Percentiles rank a stretch among this genome's conserved stretches.
These are phyloP conservation scores for Tylochromis polylepis DNA, from an alignment of 2,113 vertebrate genomes.

Conservation along the genomic window DNA sequence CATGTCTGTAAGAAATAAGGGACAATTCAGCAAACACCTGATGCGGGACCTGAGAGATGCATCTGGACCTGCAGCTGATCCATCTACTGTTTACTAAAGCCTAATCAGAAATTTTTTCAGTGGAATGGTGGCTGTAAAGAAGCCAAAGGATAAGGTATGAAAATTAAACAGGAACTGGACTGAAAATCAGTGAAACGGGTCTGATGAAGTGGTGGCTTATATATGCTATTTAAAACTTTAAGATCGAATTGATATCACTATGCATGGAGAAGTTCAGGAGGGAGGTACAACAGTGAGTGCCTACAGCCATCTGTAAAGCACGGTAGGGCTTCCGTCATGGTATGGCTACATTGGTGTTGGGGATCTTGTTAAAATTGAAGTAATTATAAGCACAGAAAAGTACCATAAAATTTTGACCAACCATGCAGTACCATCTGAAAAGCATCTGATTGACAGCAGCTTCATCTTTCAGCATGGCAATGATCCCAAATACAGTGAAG, in stretches of 20 bases:
- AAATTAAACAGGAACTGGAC: not conserved
- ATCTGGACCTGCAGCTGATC: not conserved
- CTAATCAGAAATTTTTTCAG: not conserved
- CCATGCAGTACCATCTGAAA: not conserved
- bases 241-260: not conserved
- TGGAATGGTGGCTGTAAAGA: not conserved
- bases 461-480: not conserved
- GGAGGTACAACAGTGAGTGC: not conserved
- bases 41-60: not conserved
- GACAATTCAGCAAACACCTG: too few relatives aligned
- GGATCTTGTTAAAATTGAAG: not conserved
- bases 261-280: not conserved
- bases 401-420: not conserved
- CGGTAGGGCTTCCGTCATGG: not conserved
- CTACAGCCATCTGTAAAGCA: not conserved
- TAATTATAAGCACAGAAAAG: not conserved
- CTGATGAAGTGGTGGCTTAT: not conserved
- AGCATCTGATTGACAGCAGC: not conserved
- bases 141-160: not conserved
- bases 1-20: not conserved
- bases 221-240: not conserved
- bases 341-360: not conserved
- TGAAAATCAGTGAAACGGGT: not conserved
- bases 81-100: not conserved
- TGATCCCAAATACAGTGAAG: not conserved